Evolutionary conservation across 53 echinoderm and acorn worm species (phyloP).

Genomic region (Echinometra lucunter): DNA sequence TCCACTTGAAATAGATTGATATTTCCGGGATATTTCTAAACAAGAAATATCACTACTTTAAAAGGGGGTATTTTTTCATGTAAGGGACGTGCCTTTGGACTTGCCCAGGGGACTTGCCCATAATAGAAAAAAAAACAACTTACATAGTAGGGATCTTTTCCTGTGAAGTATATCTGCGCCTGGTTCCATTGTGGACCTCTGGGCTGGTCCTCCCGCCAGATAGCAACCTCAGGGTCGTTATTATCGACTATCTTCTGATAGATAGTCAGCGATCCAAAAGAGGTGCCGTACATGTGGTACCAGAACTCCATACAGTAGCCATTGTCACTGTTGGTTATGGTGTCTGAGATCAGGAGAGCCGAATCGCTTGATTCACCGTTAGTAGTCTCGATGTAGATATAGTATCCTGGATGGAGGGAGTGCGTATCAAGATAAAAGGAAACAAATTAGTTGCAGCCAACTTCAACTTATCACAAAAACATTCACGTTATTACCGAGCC

Average conservation of each 20-base stretch:
- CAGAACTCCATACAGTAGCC: slow-evolving; percentile 32
- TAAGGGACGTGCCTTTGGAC: too few relatives aligned
- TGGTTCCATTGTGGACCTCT: slow-evolving; percentile 9
- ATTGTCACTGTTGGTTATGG: slow-evolving; percentile 45
- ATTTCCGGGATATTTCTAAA: too few relatives aligned
- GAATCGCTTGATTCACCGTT: neutral
- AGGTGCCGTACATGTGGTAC: neutral
- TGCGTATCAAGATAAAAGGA: too few relatives aligned
- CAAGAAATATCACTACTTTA: too few relatives aligned
- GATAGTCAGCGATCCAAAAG: neutral
- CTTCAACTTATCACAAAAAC: too few relatives aligned
- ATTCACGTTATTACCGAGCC: too few relatives aligned
- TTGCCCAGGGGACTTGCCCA: too few relatives aligned
- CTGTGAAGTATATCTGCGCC: slow-evolving; percentile 3
- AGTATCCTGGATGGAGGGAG: neutral
- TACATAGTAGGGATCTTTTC: neutral
- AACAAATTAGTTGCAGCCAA: too few relatives aligned
- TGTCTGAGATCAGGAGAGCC: slow-evolving; percentile 88
- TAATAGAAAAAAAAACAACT: too few relatives aligned
- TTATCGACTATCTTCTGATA: neutral
- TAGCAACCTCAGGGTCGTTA: neutral
- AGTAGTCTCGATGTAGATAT: slow-evolving; percentile 77
- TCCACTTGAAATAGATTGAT: too few relatives aligned
- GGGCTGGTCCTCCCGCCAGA: neutral
- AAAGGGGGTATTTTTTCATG: too few relatives aligned